Conservation (phyloP, 2,797 vertebrate species). For the Hylomyscus alleni region DNA sequence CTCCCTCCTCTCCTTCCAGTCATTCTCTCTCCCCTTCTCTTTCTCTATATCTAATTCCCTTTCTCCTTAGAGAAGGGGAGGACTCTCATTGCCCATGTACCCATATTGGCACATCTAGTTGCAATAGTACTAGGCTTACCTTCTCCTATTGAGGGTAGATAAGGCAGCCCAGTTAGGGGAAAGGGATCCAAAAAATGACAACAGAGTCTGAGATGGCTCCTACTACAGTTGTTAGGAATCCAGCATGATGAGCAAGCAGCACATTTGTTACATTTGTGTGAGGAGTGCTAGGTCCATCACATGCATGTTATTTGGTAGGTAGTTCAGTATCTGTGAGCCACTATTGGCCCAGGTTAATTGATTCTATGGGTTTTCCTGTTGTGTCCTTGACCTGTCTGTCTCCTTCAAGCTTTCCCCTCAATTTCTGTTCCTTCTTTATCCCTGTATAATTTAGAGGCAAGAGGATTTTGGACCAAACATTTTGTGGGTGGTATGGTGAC, state of each 20-base stretch:
- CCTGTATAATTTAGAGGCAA: background rate
- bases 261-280: background rate
- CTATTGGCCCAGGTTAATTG: background rate
- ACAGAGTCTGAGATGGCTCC: background rate
- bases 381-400: background rate
- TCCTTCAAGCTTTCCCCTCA: background rate
- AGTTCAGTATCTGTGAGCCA: background rate
- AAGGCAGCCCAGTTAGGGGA: background rate
- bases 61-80: too few species aligned
- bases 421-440: background rate
- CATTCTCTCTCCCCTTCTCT: too few species aligned
- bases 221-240: background rate
- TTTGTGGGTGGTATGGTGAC: background rate
- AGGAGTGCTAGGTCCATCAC: background rate
- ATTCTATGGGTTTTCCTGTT: background rate
- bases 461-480: background rate
- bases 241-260: background rate
- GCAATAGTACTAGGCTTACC: too few species aligned
- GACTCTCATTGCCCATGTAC: too few species aligned
- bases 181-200: rapidly evolving
- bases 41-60: too few species aligned
- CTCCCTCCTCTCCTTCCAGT: too few species aligned
- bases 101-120: too few species aligned
- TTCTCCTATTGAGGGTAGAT: background rate
- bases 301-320: background rate